Evolutionary conservation across 2,797 vertebrate genomes (phyloP), one percentile per base, ranked within the genome.

Genomic region (Scolopax rusticola): DNA sequence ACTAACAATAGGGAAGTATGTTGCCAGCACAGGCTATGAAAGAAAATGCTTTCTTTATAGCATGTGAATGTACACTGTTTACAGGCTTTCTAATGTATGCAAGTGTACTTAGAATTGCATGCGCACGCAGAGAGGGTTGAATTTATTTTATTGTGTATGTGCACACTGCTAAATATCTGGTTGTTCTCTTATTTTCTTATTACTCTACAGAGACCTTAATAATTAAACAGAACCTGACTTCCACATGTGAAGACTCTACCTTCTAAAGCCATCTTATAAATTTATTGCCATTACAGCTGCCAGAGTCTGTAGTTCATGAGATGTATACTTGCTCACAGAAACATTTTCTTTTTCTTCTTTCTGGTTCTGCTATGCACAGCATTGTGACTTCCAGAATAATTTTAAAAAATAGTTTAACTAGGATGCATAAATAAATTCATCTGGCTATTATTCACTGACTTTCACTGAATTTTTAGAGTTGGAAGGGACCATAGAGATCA

Each of bases 191-290:
- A 53, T 93, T 96, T 96, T 90, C 59, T 64, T 82, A 80, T 90
- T 87, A 53, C 25, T 90, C 51, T 51, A 59, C 33, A 48, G 87
- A 82, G 77, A 61, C 68, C 71, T 92, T 89, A 95, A 89, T 82
- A 82, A 92, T 93, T 84, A 85, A 95, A 85, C 60, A 87, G 71
- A 92, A 86, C 30, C 15, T 53, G 33, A 68, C 68, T 95, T 89
- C 71, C 17, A 38, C 51, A 57, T 28, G 40, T 41, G 38, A 8
- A 63, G 6, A 8, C 36, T 73, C 47, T 79, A 8, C 27, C 33
- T 93, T 86, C 40, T 89, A 82, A 92, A 89, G 36, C 24, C 48
- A 36, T 82, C 70, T 84, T 79, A 79, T 94, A 89, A 90, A 89
- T 61, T 15, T 51, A 45, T 36, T 85, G 64, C 41, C 32, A 38